phyloP scores from a whole-genome alignment of 2,797 vertebrate species.

The Acanthurus lineatus region DNA sequence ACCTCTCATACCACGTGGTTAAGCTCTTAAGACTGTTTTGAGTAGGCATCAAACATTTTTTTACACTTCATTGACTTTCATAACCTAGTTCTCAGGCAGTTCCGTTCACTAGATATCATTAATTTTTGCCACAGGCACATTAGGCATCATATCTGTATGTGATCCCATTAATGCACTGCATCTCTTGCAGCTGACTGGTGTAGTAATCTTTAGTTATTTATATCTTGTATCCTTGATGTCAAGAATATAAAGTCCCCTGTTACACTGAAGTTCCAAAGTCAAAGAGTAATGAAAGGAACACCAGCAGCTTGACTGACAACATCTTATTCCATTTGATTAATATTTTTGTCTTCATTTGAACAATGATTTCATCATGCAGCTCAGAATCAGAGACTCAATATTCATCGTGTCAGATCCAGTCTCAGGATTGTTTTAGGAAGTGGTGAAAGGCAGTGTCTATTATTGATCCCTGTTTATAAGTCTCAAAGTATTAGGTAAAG shows the following conservation, averaged over 20 bases:
- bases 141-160: not conserved
- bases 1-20: no score
- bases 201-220: constrained; percentile 8
- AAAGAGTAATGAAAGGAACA: constrained; percentile 21
- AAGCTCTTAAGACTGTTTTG: no score
- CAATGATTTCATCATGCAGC: constrained; percentile 2
- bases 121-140: constrained; percentile 22
- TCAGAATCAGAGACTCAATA: constrained; percentile 7
- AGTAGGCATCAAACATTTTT: not conserved
- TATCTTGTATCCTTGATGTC: constrained; percentile 23
- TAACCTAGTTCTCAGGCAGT: constrained; percentile 11
- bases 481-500: constrained; percentile 43
- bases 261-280: not conserved
- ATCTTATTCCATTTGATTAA: constrained; percentile 30
- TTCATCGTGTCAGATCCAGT: constrained; percentile 24
- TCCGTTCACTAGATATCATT: constrained; percentile 7
- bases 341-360: constrained; percentile 38
- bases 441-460: constrained; percentile 16
- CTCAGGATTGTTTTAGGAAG: constrained; percentile 26
- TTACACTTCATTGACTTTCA: constrained; percentile 1
- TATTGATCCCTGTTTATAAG: constrained; percentile 29
- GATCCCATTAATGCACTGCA: constrained; percentile 16
- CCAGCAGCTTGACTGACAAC: constrained; percentile 21
- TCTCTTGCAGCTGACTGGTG: not conserved
- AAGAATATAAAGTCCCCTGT: constrained; percentile 29